phyloP scores from a whole-genome alignment of 2,113 vertebrate genomes.

The Pelvicachromis taeniatus region DNA sequence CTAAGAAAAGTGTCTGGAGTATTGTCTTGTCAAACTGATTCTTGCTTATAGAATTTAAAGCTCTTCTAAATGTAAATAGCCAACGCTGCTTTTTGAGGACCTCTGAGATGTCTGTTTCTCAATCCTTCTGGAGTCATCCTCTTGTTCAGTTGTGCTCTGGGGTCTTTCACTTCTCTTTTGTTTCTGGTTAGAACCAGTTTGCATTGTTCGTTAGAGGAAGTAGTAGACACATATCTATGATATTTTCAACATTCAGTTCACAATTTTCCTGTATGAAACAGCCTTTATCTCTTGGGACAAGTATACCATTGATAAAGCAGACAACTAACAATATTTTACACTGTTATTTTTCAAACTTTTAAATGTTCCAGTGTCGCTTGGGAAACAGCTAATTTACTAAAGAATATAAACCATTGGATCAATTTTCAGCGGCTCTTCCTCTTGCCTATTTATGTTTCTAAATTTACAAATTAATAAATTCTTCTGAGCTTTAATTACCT shows the following conservation, averaged over 20 bases:
- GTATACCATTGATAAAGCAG: not conserved
- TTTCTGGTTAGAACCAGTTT: not conserved
- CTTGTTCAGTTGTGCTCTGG: not conserved
- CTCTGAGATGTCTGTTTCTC: too few relatives aligned
- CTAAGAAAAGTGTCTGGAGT: too few relatives aligned
- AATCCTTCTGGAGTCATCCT: not conserved
- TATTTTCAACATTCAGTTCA: not conserved
- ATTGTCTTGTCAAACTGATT: too few relatives aligned
- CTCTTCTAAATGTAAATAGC: too few relatives aligned
- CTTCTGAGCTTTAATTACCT: not conserved
- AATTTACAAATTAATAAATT: not conserved
- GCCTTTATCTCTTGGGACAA: not conserved
- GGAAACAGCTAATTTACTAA: not conserved
- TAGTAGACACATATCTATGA: rapidly evolving
- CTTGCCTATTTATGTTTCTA: not conserved
- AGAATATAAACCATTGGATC: not conserved
- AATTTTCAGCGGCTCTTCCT: not conserved
- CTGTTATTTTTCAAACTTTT: not conserved
- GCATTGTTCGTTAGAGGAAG: not conserved
- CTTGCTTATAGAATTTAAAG: too few relatives aligned
- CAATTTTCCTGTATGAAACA: not conserved
- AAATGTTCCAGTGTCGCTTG: not conserved
- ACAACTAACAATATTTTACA: not conserved
- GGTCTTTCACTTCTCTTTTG: not conserved
- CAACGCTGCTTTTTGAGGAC: too few relatives aligned